Conservation (phyloP, 2,888 invertebrate species). For the Acanthacorydalis orientalis region DNA sequence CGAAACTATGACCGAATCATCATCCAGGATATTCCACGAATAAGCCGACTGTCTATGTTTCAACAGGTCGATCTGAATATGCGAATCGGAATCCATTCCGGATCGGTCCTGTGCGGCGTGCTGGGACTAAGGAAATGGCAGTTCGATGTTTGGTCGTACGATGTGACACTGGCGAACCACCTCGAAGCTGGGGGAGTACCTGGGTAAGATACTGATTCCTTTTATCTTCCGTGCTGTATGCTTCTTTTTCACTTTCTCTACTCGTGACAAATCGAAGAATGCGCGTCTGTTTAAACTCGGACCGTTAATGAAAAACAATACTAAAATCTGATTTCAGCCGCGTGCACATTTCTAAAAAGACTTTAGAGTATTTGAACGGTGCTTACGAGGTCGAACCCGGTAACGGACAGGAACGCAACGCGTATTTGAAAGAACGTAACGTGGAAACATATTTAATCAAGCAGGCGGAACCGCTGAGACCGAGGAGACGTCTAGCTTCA, state of each 20-base stretch:
- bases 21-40: no score
- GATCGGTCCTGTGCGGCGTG: conserved; percentile 90
- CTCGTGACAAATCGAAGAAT: no score
- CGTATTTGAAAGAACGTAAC: conserved; percentile 70
- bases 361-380: conserved; percentile 66
- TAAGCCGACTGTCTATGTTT: conserved; percentile 4
- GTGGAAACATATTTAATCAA: conserved; percentile 81
- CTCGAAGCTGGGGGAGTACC: conserved; percentile 95
- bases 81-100: conserved; percentile 96
- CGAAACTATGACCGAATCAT: no score
- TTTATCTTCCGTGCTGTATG: no score
- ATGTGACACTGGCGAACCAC: conserved; percentile 90
- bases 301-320: no score
- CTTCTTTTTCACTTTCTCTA: no score
- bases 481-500: conserved; percentile 36
- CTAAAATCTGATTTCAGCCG: conserved; percentile 45
- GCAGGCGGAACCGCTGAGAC: conserved; percentile 55
- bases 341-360: conserved; percentile 89
- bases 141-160: conserved; percentile 86
- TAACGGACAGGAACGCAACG: conserved; percentile 65
- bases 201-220: conserved; percentile 43
- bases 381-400: conserved; percentile 91
- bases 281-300: no score
- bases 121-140: conserved; percentile 85
- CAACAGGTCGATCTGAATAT: conserved; percentile 81